phyloP scores from a whole-genome alignment of 2,888 invertebrate genomes.

The Eulithis testata region DNA sequence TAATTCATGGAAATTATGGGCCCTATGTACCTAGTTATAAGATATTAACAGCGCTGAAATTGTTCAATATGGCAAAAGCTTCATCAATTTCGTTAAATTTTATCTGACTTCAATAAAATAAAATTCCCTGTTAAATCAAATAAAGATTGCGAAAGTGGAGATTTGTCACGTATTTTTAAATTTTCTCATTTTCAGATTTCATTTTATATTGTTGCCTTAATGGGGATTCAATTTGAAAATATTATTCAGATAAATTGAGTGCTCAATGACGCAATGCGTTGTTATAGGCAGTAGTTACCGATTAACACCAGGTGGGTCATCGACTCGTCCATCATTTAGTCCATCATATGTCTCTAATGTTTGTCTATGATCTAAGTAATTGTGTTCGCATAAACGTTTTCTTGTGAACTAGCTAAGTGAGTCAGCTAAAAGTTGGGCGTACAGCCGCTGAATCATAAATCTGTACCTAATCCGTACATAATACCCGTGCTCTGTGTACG shows the following conservation, averaged over 20 bases:
- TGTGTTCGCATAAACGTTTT: neutral
- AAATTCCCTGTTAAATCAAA: conserved; percentile 13
- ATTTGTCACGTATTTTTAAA: conserved; percentile 30
- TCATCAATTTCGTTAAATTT: too few relatives aligned
- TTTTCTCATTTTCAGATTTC: conserved; percentile 21
- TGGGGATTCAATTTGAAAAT: conserved; percentile 22
- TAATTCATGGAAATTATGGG: too few relatives aligned
- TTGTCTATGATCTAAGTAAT: too few relatives aligned
- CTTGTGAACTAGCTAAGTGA: conserved; percentile 1
- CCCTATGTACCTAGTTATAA: too few relatives aligned
- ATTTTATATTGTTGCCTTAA: conserved; percentile 20
- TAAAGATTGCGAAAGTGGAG: conserved; percentile 22
- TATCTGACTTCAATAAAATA: conserved; percentile 2
- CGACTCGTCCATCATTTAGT: too few relatives aligned
- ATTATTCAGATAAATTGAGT: too few relatives aligned
- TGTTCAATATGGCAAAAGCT: too few relatives aligned
- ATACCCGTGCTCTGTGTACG: conserved; percentile 1
- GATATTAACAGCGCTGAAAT: too few relatives aligned
- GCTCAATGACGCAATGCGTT: too few relatives aligned
- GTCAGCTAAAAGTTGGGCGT: neutral
- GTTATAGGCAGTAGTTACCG: too few relatives aligned
- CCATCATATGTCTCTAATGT: too few relatives aligned
- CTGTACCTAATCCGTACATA: conserved; percentile 21
- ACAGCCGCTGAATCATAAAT: conserved; percentile 13
- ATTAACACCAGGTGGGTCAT: too few relatives aligned